phyloP scores from a whole-genome alignment of 2,888 invertebrate species.

The Tillus elongatus region DNA sequence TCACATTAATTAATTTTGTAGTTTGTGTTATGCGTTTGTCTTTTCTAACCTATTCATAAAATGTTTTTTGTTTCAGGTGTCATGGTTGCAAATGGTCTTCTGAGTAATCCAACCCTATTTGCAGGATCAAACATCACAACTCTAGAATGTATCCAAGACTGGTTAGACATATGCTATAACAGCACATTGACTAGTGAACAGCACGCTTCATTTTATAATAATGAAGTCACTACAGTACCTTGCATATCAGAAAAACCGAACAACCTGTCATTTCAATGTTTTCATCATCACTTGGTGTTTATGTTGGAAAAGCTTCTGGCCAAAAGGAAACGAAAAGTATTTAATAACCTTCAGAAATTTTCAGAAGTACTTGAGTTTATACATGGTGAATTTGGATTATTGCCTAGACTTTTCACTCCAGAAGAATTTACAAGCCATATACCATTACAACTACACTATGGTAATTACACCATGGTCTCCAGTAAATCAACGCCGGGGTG shows the following conservation, averaged over 20 bases:
- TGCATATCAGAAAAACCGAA: constrained; percentile 46
- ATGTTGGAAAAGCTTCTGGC: constrained; percentile 82
- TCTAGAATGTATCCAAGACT: constrained; percentile 66
- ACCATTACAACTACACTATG: too few species aligned
- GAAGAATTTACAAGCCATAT: constrained; percentile 31
- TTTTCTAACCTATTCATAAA: too few species aligned
- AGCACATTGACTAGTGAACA: constrained; percentile 34
- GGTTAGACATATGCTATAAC: constrained; percentile 62
- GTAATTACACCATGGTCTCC: too few species aligned
- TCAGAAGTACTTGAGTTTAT: constrained; percentile 64
- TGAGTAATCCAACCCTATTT: constrained; percentile 87
- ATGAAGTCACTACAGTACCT: constrained; percentile 9
- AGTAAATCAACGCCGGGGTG: too few species aligned
- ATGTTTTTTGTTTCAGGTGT: constrained; percentile 60
- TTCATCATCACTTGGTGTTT: constrained; percentile 93
- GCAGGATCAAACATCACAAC: constrained; percentile 64
- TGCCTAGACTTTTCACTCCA: constrained; percentile 33
- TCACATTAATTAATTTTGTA: too few species aligned
- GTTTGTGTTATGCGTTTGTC: too few species aligned
- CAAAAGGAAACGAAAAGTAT: constrained; percentile 61
- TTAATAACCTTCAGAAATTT: constrained; percentile 67
- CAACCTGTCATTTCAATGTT: constrained; percentile 65
- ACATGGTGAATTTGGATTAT: constrained; percentile 47
- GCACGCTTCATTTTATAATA: constrained; percentile 17
- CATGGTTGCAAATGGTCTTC: constrained; percentile 86